These are phyloP conservation scores for Timandra comae DNA, from an alignment of 2,888 invertebrate species.

Conservation along the genomic window DNA sequence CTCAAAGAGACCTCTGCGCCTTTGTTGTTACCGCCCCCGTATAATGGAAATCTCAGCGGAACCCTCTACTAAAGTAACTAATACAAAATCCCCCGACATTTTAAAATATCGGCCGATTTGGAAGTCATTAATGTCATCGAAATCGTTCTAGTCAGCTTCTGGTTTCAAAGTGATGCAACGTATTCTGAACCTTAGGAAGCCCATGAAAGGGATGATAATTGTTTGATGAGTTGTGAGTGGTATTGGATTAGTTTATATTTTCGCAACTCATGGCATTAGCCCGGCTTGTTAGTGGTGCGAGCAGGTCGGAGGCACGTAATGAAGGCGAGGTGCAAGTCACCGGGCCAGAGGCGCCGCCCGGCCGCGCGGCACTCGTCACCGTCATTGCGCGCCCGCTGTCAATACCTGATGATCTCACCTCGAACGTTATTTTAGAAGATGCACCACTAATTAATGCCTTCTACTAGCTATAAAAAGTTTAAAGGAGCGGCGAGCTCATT, in stretches of 20 bases:
- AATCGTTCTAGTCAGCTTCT: constrained; percentile 60
- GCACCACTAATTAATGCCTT: constrained; percentile 71
- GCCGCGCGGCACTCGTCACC: constrained; percentile 35
- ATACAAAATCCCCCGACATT: constrained; percentile 49
- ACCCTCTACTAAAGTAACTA: constrained; percentile 39
- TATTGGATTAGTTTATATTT: constrained; percentile 36
- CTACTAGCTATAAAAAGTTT: constrained; percentile 50
- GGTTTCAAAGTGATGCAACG: constrained; percentile 27
- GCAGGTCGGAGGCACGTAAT: constrained; percentile 52
- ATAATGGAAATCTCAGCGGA: constrained; percentile 45
- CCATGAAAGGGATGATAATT: constrained; percentile 31
- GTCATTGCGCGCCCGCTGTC: constrained; percentile 50
- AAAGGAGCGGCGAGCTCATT: constrained; percentile 56
- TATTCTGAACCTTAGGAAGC: constrained; percentile 30
- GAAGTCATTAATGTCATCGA: constrained; percentile 70
- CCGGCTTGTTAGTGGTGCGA: constrained; percentile 67
- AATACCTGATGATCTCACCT: constrained; percentile 65
- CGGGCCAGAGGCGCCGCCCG: constrained; percentile 60
- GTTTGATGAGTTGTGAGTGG: constrained; percentile 19
- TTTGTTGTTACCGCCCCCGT: constrained; percentile 59
- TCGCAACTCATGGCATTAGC: constrained; percentile 76
- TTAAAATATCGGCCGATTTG: constrained; percentile 53
- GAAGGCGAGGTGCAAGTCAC: constrained; percentile 71
- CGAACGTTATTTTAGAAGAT: constrained; percentile 69
- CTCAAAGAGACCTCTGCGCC: constrained; percentile 39